Base-by-base conservation (phyloP, 2,797 vertebrate genomes). In the Xenops minutus region DNA sequence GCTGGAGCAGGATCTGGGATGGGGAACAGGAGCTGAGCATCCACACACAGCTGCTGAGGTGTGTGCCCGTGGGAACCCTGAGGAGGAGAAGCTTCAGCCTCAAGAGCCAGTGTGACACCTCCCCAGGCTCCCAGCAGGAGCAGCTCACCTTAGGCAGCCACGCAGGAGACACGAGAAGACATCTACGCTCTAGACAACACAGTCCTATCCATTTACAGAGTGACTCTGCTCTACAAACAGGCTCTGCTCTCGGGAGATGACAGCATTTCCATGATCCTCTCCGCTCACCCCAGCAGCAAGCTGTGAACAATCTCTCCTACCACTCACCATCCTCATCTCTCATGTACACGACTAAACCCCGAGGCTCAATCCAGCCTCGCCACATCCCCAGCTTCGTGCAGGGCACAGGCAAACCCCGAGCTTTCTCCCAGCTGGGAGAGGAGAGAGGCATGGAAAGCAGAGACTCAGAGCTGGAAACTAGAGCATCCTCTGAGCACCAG, bases 221-320 rank as follows among this genome's bases (percentile, higher is more conserved):
- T 8, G 67, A 32, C 54, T 55, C 81, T 87, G 89, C 92, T 95
- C 68, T 79, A 85, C 85, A 80, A 32, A n/a, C 91, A 86, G 76
- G 14, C 68, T 39, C 30, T 1, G 7, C 71, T 59, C 92, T 81
- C 36, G 0, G 87, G 92, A 88, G 63, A n/a, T 15, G 7, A 20
- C n/a, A 14, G 59, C 22, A 54, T 96, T 97, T 95, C 94, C 96
- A 93, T 67, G 88, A 63, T 85, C 81, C 89, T 93, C 94, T 88
- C 93, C 0, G 0, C 11, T 92, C 94, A 37, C 43, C 93, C 80
- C 89, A 73, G 89, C 77, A 92, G 92, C 89, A 34, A 83, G 56
- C 81, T 39, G 81, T 12, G 85, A 96, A 86, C 72, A 62, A 61
- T 78, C 83, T 81, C 80, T 64, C 44, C 73, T 23, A 39, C 90